Evolutionary conservation across 1,140 invertebrate species (phyloP).

Genomic region (Vanessa tameamea): DNA sequence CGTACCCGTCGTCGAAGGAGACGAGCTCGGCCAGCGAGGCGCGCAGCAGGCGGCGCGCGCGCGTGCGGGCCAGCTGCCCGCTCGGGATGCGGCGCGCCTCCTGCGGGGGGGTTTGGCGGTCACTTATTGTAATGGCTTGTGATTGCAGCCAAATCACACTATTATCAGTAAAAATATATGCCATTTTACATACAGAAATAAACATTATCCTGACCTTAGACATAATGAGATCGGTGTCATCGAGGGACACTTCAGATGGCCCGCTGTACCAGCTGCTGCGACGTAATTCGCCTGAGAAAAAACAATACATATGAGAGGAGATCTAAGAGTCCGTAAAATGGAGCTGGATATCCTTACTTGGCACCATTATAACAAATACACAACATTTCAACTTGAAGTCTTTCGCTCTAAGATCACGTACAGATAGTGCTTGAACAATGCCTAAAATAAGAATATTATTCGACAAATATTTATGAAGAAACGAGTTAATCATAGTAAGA

Average conservation of each 20-base stretch:
- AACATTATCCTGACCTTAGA: constrained; percentile 52
- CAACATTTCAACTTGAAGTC: no score
- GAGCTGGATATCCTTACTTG: no score
- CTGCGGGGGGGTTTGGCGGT: constrained; percentile 22
- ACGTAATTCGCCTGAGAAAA: constrained; percentile 52
- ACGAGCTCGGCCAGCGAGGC: constrained; percentile 34
- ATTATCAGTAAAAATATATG: background rate
- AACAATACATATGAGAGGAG: constrained; percentile 4
- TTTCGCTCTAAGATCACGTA: no score
- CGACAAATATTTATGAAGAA: no score
- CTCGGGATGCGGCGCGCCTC: constrained; percentile 46
- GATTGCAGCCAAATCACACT: background rate
- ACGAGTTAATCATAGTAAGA: no score
- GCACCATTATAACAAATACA: no score
- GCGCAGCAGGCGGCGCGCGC: constrained; percentile 29
- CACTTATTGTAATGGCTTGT: background rate
- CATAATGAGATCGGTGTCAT: constrained; percentile 70
- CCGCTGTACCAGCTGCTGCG: constrained; percentile 72
- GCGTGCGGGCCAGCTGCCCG: constrained; percentile 53
- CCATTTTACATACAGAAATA: background rate
- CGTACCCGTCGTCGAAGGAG: constrained; percentile 47
- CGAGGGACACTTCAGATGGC: constrained; percentile 65
- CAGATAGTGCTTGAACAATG: no score
- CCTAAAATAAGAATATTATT: no score
- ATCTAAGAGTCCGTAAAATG: no score